These are phyloP conservation scores for Spea multiplicata DNA, from an alignment of 2,113 vertebrate species.

Conservation along the genomic window DNA sequence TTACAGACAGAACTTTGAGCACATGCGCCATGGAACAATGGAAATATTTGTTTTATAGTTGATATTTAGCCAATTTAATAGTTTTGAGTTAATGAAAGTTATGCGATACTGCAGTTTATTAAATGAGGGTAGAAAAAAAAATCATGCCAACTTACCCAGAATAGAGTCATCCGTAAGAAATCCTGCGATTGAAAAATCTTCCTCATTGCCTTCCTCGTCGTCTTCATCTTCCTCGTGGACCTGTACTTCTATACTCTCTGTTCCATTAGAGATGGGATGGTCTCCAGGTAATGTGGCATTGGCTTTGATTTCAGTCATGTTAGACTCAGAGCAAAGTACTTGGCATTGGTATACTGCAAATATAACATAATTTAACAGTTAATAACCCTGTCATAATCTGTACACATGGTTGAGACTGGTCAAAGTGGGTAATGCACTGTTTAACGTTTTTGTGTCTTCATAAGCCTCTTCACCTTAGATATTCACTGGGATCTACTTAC, in stretches of 20 bases:
- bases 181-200: neutral
- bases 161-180: slow-evolving; percentile 24
- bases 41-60: too few relatives aligned
- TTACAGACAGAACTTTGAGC: too few relatives aligned
- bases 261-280: neutral
- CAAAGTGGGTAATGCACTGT: too few relatives aligned
- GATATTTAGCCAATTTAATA: too few relatives aligned
- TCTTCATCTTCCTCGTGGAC: slow-evolving; percentile 5
- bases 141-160: slow-evolving; percentile 12
- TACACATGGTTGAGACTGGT: too few relatives aligned
- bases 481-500: too few relatives aligned
- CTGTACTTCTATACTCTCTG: neutral
- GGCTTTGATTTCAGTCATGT: neutral
- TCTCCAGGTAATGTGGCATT: slow-evolving; percentile 24
- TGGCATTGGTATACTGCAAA: neutral
- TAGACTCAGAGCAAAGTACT: neutral
- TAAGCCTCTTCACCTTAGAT: too few relatives aligned
- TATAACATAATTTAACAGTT: neutral
- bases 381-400: too few relatives aligned
- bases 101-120: too few relatives aligned
- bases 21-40: too few relatives aligned
- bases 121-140: neutral
- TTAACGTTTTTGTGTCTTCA: too few relatives aligned
- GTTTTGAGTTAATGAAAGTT: too few relatives aligned
- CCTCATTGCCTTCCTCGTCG: slow-evolving; percentile 7